phyloP scores from a whole-genome alignment of 1,140 invertebrate species.

The Acromyrmex echinatior region DNA sequence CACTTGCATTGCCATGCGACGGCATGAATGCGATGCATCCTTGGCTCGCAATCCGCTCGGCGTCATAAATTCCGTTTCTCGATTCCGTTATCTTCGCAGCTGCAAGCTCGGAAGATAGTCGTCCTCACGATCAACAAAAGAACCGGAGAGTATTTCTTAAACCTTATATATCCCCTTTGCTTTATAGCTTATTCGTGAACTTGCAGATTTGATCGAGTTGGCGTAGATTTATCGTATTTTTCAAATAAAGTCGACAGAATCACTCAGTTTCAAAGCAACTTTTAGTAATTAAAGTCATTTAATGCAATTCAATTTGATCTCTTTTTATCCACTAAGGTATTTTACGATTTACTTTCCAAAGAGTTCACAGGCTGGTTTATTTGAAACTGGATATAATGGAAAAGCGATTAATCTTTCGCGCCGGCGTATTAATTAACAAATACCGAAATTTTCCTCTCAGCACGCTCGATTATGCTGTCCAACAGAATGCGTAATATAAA shows the following conservation, averaged over 20 bases:
- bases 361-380: background rate
- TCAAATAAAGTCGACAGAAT: background rate
- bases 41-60: conserved; percentile 41
- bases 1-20: conserved; percentile 69
- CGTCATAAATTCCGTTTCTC: conserved; percentile 64
- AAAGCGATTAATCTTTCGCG: conserved; percentile 2
- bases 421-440: background rate
- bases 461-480: conserved; percentile 28
- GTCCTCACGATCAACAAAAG: background rate
- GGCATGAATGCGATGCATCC: conserved; percentile 69
- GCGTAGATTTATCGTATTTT: conserved; percentile 15
- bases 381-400: background rate
- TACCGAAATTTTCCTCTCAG: background rate
- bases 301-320: background rate
- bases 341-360: conserved; percentile 10
- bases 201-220: conserved; percentile 22
- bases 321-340: background rate
- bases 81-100: conserved; percentile 65
- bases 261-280: conserved; percentile 1
- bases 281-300: background rate
- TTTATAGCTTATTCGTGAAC: background rate
- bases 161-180: background rate
- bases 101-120: conserved; percentile 8
- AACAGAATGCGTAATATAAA: conserved; percentile 52
- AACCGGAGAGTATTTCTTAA: background rate